Conservation (phyloP, 2,888 invertebrate genomes). For the Poecilus cupreus region DNA sequence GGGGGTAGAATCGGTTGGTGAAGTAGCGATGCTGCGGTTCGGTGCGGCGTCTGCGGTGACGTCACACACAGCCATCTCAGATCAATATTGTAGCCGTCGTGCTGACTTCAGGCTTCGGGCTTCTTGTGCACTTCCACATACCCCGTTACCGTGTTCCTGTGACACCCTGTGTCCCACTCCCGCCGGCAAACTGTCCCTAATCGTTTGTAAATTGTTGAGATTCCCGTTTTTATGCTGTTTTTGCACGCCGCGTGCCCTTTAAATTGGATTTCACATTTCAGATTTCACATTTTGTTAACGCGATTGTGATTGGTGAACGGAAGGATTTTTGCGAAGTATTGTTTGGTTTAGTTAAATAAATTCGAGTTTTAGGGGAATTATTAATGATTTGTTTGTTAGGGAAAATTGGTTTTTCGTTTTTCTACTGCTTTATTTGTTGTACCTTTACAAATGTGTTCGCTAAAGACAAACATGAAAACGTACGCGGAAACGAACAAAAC, state of each 20-base stretch:
- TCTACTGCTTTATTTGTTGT: no score
- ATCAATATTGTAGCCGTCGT: slow-evolving; percentile 42
- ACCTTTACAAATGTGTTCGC: no score
- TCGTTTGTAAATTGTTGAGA: slow-evolving; percentile 41
- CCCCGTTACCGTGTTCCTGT: not conserved
- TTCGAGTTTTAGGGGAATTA: no score
- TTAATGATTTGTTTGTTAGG: no score
- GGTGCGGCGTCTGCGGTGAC: slow-evolving; percentile 45
- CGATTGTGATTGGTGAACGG: no score
- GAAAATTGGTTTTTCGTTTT: no score
- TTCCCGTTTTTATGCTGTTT: not conserved
- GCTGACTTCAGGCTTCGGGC: not conserved
- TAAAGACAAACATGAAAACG: no score
- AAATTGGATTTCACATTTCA: not conserved
- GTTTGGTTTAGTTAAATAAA: no score
- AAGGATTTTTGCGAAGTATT: no score
- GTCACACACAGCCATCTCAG: slow-evolving; percentile 46
- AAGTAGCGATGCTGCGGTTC: slow-evolving; percentile 24
- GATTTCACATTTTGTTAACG: not conserved
- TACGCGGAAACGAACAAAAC: no score
- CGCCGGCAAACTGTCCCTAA: not conserved
- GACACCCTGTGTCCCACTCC: not conserved
- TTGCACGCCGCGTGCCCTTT: not conserved
- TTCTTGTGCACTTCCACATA: not conserved
- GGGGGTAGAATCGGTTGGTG: not conserved